phyloP scores from a whole-genome alignment of 2,113 vertebrate species.

The Sinocyclocheilus anophthalmus region DNA sequence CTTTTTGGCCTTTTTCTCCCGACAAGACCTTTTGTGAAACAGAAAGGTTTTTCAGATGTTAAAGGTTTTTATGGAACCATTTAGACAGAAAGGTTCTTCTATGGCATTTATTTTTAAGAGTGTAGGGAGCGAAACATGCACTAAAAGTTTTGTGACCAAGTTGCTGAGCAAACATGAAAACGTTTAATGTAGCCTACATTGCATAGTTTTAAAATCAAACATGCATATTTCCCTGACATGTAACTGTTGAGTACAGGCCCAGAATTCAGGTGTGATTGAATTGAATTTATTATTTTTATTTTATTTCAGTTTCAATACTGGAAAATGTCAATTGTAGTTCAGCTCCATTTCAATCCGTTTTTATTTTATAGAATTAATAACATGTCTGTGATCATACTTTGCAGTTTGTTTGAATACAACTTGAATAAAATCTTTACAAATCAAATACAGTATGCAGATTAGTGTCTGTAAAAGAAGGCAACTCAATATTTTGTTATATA shows the following conservation, averaged over 20 bases:
- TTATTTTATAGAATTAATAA: neutral
- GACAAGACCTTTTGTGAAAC: no score
- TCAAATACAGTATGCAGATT: neutral
- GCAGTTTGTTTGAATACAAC: neutral
- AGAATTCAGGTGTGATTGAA: no score
- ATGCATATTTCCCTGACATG: neutral
- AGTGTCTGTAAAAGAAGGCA: neutral
- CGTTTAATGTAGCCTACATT: neutral
- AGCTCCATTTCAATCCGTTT: neutral
- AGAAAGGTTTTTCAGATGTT: no score
- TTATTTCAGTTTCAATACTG: neutral
- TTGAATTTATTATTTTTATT: no score
- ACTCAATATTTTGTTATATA: neutral
- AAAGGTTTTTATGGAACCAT: no score
- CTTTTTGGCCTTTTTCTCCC: no score
- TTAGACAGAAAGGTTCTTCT: no score
- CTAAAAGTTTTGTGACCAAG: neutral
- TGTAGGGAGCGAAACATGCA: neutral
- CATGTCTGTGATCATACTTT: neutral
- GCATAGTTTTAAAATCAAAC: neutral
- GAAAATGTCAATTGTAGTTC: neutral
- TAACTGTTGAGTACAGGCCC: neutral
- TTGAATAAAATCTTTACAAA: neutral
- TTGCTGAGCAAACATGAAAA: neutral
- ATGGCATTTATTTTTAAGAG: no score